These are phyloP conservation scores for Oryzias celebensis DNA, from an alignment of 2,113 vertebrate genomes.

Conservation along the genomic window DNA sequence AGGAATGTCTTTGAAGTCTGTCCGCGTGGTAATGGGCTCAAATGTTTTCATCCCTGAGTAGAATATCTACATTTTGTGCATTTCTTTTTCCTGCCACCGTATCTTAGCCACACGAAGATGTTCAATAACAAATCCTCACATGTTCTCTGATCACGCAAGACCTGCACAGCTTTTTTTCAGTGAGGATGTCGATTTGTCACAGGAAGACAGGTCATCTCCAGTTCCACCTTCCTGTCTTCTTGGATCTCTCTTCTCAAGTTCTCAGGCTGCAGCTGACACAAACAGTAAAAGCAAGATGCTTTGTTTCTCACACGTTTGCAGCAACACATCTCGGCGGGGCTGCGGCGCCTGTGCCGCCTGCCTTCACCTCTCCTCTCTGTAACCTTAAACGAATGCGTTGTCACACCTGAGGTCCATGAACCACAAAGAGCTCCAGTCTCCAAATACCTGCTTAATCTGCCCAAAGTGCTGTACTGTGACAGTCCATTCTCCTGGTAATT, in stretches of 20 bases:
- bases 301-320: constrained; percentile 26
- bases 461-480: constrained; percentile 57
- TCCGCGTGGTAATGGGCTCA: constrained; percentile 65
- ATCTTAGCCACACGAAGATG: constrained; percentile 2
- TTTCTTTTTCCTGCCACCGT: background rate
- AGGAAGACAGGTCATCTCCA: constrained; percentile 25
- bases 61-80: constrained; percentile 24
- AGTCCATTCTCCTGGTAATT: constrained; percentile 69
- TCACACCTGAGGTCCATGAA: constrained; percentile 58
- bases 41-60: constrained; percentile 60
- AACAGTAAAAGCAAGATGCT: constrained; percentile 15
- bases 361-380: constrained; percentile 25
- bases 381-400: constrained; percentile 42
- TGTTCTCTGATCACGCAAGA: constrained; percentile 12
- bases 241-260: constrained; percentile 17
- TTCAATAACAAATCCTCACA: constrained; percentile 16
- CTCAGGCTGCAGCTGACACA: constrained; percentile 17
- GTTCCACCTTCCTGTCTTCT: constrained; percentile 9
- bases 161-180: constrained; percentile 1
- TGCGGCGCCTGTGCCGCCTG: constrained; percentile 24
- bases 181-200: constrained; percentile 10
- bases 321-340: constrained; percentile 17
- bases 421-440: constrained; percentile 52
- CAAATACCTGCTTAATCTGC: constrained; percentile 52
- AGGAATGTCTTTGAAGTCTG: constrained; percentile 67